These are phyloP conservation scores for Fopius arisanus DNA, from an alignment of 1,140 invertebrate genomes.

Conservation along the genomic window DNA sequence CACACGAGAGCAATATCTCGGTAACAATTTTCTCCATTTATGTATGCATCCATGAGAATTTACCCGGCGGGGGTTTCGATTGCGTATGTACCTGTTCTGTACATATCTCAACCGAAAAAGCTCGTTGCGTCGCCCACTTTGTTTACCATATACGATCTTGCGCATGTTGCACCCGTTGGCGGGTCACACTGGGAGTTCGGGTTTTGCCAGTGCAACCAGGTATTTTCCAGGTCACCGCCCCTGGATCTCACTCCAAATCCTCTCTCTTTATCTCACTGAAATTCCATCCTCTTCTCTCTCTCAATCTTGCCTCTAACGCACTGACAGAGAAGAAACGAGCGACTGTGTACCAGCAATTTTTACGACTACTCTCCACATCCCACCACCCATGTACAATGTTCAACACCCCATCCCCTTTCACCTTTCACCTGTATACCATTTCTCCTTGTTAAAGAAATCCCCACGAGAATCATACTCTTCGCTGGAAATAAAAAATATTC, in stretches of 20 bases:
- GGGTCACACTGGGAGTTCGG: constrained; percentile 8
- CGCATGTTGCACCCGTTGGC: constrained; percentile 20
- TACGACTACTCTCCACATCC: neutral
- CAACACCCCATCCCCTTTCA: neutral
- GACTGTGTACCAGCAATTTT: neutral
- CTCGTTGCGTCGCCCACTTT: constrained; percentile 1
- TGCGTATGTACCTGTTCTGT: constrained; percentile 10
- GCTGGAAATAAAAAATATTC: neutral
- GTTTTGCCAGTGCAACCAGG: constrained; percentile 32
- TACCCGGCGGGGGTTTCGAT: neutral
- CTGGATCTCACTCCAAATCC: constrained; percentile 4
- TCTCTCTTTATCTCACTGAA: neutral
- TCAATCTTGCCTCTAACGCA: neutral
- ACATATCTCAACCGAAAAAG: neutral
- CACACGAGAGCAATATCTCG: neutral
- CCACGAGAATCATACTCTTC: neutral
- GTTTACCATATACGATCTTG: constrained; percentile 13
- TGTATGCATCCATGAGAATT: neutral
- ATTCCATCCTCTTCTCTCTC: too few species aligned
- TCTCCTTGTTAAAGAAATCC: constrained; percentile 2
- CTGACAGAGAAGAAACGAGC: neutral
- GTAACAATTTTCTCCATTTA: neutral
- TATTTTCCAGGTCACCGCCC: constrained; percentile 33
- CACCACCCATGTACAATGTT: neutral
- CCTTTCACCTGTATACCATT: neutral